Evolutionary conservation across 2,888 invertebrate species (phyloP), one percentile per base, ranked within the genome.

Genomic region (Gryllus longicercus): DNA sequence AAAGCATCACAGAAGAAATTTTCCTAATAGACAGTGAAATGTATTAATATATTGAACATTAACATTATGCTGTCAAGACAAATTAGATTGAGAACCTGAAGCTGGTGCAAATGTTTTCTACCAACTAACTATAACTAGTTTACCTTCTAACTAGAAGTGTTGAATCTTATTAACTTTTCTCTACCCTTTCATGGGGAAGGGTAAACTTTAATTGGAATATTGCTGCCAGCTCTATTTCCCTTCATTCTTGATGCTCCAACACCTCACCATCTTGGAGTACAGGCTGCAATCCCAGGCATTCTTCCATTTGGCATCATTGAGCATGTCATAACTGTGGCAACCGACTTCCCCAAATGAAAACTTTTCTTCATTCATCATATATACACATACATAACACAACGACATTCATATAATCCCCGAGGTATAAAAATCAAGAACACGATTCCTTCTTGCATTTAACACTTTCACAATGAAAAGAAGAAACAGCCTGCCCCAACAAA

Each of bases 101-200:
- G 50, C 77, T 77, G 77, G 77, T 77, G 49, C 77, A 77, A 18
- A 50, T 49, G 18, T 49, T 38, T 14, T 14, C 21, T 25, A 38
- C 38, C 18, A n/a, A 50, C 77, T 77, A 77, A 12, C 50, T 49
- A 50, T 49, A 77, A 23, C 77, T 77, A 77, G 49, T 77, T 77
- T 77, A 77, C 77, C 77, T 77, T 77, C 77, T 77, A 77, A 50
- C 49, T 77, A 77, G 21, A n/a, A 21, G 18, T 23, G n/a, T 23
- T n/a, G n/a, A 50, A 50, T 50, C 11, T 77, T 38, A 49, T 38
- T 63, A 63, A 63, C 63, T 63, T 49, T 77, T 23, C 49, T 77
- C 49, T 49, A 38, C 25, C 76, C 23, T 23, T 76, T 76, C 25
- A 76, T 18, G 49, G 77, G n/a, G 23, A n/a, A 77, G 18, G 23